Conservation (phyloP, 2,888 invertebrate species). For the Gastrophysa polygoni region DNA sequence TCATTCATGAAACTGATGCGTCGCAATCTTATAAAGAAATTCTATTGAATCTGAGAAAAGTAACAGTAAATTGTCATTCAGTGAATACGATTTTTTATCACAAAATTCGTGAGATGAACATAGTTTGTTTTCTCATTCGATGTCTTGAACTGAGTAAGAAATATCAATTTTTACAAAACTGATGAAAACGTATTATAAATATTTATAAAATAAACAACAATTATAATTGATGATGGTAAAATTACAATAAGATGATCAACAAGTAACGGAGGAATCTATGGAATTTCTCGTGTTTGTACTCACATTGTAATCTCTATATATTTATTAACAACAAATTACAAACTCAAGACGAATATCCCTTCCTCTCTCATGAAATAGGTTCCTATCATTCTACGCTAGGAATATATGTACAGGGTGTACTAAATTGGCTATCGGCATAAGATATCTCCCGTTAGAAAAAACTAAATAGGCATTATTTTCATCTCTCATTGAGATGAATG, state of each 20-base stretch:
- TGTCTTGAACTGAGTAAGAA: slow-evolving; percentile 4
- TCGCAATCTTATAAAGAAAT: slow-evolving; percentile 19
- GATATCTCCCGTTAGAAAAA: too few relatives aligned
- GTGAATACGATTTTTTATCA: not conserved
- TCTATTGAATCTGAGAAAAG: not conserved
- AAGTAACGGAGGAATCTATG: slow-evolving; percentile 32
- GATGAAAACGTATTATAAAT: slow-evolving; percentile 47
- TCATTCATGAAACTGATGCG: slow-evolving; percentile 33
- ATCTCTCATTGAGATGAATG: too few relatives aligned
- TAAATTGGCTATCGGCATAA: too few relatives aligned
- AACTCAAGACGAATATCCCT: slow-evolving; percentile 13
- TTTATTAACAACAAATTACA: slow-evolving; percentile 20
- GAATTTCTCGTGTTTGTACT: slow-evolving; percentile 46
- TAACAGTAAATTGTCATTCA: not conserved
- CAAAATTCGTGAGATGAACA: not conserved
- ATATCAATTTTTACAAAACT: slow-evolving; percentile 32
- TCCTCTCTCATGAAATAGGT: not conserved
- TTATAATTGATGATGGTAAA: slow-evolving; percentile 45
- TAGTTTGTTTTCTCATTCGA: not conserved
- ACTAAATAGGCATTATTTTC: too few relatives aligned
- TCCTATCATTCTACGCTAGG: too few relatives aligned
- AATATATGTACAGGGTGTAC: too few relatives aligned
- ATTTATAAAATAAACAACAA: slow-evolving; percentile 55
- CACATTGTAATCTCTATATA: slow-evolving; percentile 43
- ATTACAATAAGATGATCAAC: slow-evolving; percentile 45